phyloP scores from a whole-genome alignment of 1,140 invertebrate genomes.

The Halyomorpha halys region DNA sequence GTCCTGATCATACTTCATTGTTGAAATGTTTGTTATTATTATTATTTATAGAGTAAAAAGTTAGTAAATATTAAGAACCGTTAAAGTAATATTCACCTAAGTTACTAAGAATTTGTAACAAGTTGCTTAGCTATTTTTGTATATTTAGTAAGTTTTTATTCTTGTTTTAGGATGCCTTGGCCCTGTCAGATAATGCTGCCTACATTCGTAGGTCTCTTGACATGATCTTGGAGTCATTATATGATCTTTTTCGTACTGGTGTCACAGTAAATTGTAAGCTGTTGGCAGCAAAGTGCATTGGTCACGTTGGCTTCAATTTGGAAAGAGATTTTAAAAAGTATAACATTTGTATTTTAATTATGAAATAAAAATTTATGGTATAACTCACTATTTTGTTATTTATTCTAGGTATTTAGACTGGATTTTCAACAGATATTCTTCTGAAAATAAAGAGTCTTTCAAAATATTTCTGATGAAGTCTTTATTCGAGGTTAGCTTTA shows the following conservation, averaged over 20 bases:
- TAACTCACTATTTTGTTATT: slow-evolving; percentile 7
- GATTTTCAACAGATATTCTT: slow-evolving; percentile 21
- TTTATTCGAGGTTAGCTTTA: slow-evolving; percentile 18
- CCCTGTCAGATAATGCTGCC: slow-evolving; percentile 24
- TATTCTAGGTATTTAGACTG: slow-evolving; percentile 24
- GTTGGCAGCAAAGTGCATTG: slow-evolving; percentile 21
- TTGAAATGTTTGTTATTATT: too few relatives aligned
- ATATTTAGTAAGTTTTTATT: too few relatives aligned
- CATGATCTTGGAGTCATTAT: slow-evolving; percentile 22
- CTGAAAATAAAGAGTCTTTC: slow-evolving; percentile 5
- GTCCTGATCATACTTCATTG: too few relatives aligned
- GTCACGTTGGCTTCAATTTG: slow-evolving; percentile 24
- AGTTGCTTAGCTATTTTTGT: too few relatives aligned
- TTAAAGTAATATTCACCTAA: too few relatives aligned
- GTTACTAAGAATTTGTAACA: too few relatives aligned
- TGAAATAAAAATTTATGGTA: background rate
- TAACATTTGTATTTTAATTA: background rate
- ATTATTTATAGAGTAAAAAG: too few relatives aligned
- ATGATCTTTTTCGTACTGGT: slow-evolving; percentile 18
- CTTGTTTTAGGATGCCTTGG: slow-evolving; percentile 17
- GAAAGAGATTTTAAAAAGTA: slow-evolving; percentile 27
- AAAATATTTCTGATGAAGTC: slow-evolving; percentile 16
- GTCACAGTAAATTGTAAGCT: slow-evolving; percentile 5
- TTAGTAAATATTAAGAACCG: too few relatives aligned
- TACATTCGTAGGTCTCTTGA: slow-evolving; percentile 26